Evolutionary conservation across 2,797 vertebrate genomes (phyloP), one percentile per base, ranked within the genome.

Genomic region (Myotis findleyi): DNA sequence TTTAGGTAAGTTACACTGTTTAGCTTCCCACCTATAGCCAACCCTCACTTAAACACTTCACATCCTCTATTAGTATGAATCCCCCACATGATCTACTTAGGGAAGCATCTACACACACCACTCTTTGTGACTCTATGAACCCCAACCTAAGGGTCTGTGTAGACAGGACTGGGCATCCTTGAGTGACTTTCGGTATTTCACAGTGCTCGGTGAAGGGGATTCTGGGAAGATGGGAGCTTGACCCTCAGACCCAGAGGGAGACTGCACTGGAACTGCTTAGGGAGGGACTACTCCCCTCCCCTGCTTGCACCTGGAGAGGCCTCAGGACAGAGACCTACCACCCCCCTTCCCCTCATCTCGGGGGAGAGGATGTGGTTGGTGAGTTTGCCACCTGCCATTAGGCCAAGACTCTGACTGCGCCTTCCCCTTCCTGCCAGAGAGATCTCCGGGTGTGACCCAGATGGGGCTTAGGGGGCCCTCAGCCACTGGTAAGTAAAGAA

Each of bases 261-360:
- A 21, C 69, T 83, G 59, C 30, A 14, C 16, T 36, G 30, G 16
- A 73, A 36, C 12, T 13, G 30, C n/a, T 89, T 51, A 53, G 76
- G 21, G 27, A 16, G 73, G 20, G 77, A 14, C 23, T 25, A 33
- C 4, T 68, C 16, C 27, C 47, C 72, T 57, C 7, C 9, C 62
- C 9, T 17, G 51, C 30, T 30, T 21, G 23, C 7, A 71, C 23
- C 68, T 20, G 44, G 51, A 81, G 10, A 51, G 72, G 5, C 49
- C 57, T 92, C 57, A 30, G 33, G 66, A 57, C 25, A 83, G 51
- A 75, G 68, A 38, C 3, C 5, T 13, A 11, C 21, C 77, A 2
- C 1, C 13, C 27, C 1, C 0, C 55, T 57, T 18, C 3, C 3
- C 5, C 36, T 11, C 7, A 17, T 53, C 59, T 7, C 5, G 3